Conservation (phyloP, 2,113 vertebrate species). For the Blennius ocellaris region DNA sequence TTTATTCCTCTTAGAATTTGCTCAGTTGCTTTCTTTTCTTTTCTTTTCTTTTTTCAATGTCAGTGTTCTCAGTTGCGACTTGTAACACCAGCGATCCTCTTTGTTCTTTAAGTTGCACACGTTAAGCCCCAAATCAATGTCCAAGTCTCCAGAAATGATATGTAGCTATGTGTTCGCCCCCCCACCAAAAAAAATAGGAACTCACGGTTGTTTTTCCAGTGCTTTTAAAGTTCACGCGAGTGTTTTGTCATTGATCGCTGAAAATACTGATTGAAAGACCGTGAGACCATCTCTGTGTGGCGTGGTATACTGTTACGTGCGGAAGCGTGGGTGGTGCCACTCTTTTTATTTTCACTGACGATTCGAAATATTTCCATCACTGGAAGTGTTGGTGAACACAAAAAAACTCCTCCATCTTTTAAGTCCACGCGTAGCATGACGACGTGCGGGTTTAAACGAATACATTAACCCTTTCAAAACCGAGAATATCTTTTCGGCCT, state of each 20-base stretch:
- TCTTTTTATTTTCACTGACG: conserved; percentile 47
- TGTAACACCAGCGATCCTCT: too few species aligned
- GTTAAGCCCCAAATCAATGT: too few species aligned
- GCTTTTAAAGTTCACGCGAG: background rate
- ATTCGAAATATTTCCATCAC: conserved; percentile 53
- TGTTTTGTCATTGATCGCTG: conserved; percentile 6
- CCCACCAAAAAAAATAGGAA: too few species aligned
- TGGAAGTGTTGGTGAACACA: conserved; percentile 4
- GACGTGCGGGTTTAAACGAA: background rate
- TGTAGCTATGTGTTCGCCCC: too few species aligned
- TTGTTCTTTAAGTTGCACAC: too few species aligned
- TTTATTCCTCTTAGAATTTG: background rate
- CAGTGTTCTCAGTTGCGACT: too few species aligned
- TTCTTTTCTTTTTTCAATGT: background rate
- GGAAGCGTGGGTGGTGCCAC: conserved; percentile 59
- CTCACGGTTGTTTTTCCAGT: background rate
- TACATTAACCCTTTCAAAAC: too few species aligned
- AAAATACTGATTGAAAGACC: conserved; percentile 13
- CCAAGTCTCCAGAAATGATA: too few species aligned
- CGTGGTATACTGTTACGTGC: background rate
- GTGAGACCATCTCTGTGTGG: conserved; percentile 4
- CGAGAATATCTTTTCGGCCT: too few species aligned
- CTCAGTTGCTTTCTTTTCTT: too few species aligned
- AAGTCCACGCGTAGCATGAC: background rate
- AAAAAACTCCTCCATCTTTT: background rate